Base-by-base conservation (phyloP, 2,797 vertebrate genomes). In the Podarcis siculus region DNA sequence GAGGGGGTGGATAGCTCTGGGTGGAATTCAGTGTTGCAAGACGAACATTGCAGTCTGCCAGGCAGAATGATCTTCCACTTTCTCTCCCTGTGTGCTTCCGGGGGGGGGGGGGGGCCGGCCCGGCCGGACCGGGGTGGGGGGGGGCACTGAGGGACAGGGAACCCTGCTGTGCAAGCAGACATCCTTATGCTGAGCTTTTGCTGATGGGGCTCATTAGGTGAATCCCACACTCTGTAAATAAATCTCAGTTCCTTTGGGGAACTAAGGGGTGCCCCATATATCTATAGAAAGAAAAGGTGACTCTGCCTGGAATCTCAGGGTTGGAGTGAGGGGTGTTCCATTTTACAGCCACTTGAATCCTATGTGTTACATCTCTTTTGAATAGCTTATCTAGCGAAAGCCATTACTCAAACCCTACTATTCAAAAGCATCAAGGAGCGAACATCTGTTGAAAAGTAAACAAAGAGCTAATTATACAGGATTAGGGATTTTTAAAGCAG, bases 391-490 rank as follows among this genome's bases (percentile, higher is more conserved):
- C 80, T 85, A 89, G 61, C 72, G 32, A 79, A 83, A 45, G 75
- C 42, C 89, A 1, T 87, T 39, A 5, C 3, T 69, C 86, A 27
- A 83, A 0, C 79, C 2, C 15, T 1, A 0, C 90, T 35, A 0
- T 1, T 88, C 77, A 1, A 1, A 1, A 45, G 5, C 90, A 37
- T 12, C 80, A 61, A 91, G 42, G 80, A 85, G 1, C 86, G 75
- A 94, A 90, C 93, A 94, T 75, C 95, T 94, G 94, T 13, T 81
- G 88, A n/a, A 85, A 90, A 89, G 89, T 19, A 92, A 94, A 92
- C 0, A 89, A 89, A 2, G 71, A 79, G 30, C 92, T 95, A 91
- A 94, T 93, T 91, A 93, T 69, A 9, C 0, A 0, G 25, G 92
- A 92, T 83, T 90, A 94, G 82, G 89, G 81, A n/a, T 39, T 79